A percentile compares a stretch with the other conserved stretches of the same genome.
Conservation (phyloP, 2,113 vertebrate species). For the Alethe castanea region DNA sequence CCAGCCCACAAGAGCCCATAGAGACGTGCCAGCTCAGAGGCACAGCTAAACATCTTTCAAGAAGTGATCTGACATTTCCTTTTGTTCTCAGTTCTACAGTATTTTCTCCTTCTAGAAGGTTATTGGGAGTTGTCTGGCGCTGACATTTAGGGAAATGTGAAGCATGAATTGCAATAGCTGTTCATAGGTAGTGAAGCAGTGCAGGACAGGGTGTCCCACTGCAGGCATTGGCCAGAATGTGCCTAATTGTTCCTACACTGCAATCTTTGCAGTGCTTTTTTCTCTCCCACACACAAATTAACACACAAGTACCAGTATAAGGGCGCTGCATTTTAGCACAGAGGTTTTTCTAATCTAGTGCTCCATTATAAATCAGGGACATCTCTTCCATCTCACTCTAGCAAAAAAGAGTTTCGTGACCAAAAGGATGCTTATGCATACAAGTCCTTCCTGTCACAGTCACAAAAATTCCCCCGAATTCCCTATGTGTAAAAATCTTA, state of each 20-base stretch:
- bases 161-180: constrained; percentile 19
- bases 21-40: constrained; percentile 48
- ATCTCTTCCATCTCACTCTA: neutral
- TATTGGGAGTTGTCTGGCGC: constrained; percentile 42
- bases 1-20: constrained; percentile 56
- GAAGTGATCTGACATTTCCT: constrained; percentile 38
- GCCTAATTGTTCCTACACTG: neutral
- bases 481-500: neutral
- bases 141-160: constrained; percentile 49
- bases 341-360: neutral
- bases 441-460: neutral
- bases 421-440: neutral
- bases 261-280: neutral
- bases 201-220: neutral
- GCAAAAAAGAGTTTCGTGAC: neutral
- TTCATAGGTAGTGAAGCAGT: constrained; percentile 31
- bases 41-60: neutral
- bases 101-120: neutral
- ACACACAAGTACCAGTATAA: neutral
- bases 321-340: neutral
- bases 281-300: neutral
- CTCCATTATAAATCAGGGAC: neutral
- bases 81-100: constrained; percentile 50
- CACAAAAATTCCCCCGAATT: neutral
- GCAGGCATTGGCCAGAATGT: neutral